phyloP scores from a whole-genome alignment of 2,797 vertebrate species.

The Typhlichthys eigenmanni region DNA sequence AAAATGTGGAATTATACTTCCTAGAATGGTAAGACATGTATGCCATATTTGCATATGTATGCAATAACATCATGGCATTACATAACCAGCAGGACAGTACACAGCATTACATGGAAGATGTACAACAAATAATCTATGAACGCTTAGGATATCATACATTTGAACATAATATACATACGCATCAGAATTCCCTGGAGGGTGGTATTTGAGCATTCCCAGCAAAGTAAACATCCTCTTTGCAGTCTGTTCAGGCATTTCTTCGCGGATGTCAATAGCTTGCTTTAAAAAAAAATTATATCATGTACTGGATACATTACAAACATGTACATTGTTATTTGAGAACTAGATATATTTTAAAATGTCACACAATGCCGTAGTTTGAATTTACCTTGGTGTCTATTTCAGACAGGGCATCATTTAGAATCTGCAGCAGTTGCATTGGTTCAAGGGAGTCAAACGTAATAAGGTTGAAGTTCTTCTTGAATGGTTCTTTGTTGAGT shows the following conservation, averaged over 20 bases:
- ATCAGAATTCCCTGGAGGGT: slow-evolving; percentile 86
- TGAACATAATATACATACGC: slow-evolving; percentile 77
- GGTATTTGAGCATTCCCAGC: slow-evolving; percentile 94
- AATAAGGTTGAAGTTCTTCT: slow-evolving; percentile 93
- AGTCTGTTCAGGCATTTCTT: slow-evolving; percentile 94
- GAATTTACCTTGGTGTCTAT: slow-evolving; percentile 91
- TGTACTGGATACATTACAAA: neutral
- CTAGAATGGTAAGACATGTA: neutral
- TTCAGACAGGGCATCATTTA: slow-evolving; percentile 92
- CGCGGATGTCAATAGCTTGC: slow-evolving; percentile 94
- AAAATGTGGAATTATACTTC: no score
- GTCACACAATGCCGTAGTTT: neutral
- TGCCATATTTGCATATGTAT: no score
- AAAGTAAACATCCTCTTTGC: slow-evolving; percentile 90
- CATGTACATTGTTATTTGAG: no score
- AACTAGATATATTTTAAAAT: neutral
- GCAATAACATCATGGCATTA: neutral
- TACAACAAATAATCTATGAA: no score
- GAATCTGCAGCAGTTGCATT: slow-evolving; percentile 89
- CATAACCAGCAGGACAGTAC: no score
- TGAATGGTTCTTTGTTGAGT: slow-evolving; percentile 93
- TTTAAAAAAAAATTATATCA: slow-evolving; percentile 52
- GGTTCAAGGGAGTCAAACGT: slow-evolving; percentile 94
- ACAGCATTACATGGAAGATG: no score
- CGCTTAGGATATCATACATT: neutral